phyloP scores from a whole-genome alignment of 2,797 vertebrate species.

The Anabacerthia variegaticeps region DNA sequence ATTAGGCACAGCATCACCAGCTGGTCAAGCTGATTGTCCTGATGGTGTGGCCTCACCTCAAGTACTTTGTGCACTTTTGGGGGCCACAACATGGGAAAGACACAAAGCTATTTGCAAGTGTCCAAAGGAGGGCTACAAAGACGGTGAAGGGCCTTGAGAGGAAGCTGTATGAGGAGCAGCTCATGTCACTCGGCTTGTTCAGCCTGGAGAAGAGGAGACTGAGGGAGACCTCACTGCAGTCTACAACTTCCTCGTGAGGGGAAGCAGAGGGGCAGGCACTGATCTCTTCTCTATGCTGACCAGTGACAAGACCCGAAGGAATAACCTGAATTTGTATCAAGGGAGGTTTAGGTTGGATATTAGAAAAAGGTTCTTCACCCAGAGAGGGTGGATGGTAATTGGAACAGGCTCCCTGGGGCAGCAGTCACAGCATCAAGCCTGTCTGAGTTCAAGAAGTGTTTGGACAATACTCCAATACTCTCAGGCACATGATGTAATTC shows the following conservation, averaged over 20 bases:
- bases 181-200: not conserved
- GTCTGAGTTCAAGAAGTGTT: not conserved
- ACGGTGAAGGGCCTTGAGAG: not conserved
- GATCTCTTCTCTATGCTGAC: not conserved
- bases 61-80: not conserved
- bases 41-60: not conserved
- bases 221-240: not conserved
- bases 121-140: not conserved
- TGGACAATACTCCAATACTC: not conserved
- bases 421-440: not conserved
- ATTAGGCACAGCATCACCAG: not conserved
- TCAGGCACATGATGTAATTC: not conserved
- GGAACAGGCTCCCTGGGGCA: not conserved
- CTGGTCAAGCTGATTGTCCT: not conserved
- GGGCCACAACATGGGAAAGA: not conserved
- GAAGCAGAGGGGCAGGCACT: too few species aligned
- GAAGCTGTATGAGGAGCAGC: accelerated
- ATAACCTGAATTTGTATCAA: not conserved
- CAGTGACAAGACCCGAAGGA: not conserved
- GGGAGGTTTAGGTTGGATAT: not conserved
- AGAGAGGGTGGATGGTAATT: too few species aligned
- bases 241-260: not conserved
- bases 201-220: not conserved
- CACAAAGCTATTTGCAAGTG: too few species aligned
- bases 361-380: not conserved